Evolutionary conservation across 1,140 invertebrate genomes (phyloP), one percentile per base, ranked within the genome.

Genomic region (Panulirus ornatus): DNA sequence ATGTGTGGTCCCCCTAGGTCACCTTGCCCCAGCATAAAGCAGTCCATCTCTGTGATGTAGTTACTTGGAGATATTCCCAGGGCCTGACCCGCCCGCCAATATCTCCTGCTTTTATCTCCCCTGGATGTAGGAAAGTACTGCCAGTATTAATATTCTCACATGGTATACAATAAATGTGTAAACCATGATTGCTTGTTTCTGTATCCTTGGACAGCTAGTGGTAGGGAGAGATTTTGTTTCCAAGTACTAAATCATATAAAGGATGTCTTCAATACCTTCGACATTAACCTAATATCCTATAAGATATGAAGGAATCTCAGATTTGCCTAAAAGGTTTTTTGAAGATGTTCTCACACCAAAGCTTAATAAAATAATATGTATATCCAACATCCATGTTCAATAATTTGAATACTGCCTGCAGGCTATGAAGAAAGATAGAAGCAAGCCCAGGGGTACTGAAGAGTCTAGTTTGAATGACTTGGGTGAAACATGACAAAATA

Each of bases 41-140:
- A 22, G 30, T 58, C n/a, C 47, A 34, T n/a, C 34, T 58, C 51
- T 58, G 47, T 51, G 44, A 58, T 81, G 22, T 58, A 44, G 47
- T 81, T 58, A 81, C 22, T 58, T 81, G 76, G 42, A 40, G 40
- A 76, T 42, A 76, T 6, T n/a, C n/a, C n/a, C n/a, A n/a, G n/a
- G n/a, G n/a, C n/a, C 44, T 71, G 1, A 22, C 22, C 36, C 2
- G 9, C 30, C 40, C 14, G 14, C 71, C 40, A 22, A 14, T 36
- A 0, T 34, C 34, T 6, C 16, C 0, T 75, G 34, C 40, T 75
- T 63, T 63, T 42, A 19, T 36, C 34, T 14, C 11, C 71, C 9
- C 2, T 27, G 14, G n/a, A n/a, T 22, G 16, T 42, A 42, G 36
- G 36, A 40, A 76, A 2, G 2, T 76, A 27, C 16, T 22, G 42